Conservation (phyloP, 37 sponge, comb jelly and placozoan genomes). For the Oscarella lobularis region DNA sequence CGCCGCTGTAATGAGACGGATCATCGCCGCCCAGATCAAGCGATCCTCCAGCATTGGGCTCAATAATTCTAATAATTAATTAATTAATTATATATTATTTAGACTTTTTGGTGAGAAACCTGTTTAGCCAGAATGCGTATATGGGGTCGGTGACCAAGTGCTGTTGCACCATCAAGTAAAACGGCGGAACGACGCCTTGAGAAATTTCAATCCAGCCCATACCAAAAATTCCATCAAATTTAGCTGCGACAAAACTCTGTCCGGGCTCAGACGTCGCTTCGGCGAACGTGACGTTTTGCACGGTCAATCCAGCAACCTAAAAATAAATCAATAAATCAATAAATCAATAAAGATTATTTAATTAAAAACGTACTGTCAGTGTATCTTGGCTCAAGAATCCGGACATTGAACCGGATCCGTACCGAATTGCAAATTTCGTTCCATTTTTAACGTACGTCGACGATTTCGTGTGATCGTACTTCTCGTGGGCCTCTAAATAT, state of each 20-base stretch:
- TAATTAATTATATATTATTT: background rate
- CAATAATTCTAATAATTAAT: background rate
- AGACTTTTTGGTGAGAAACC: constrained; percentile 26
- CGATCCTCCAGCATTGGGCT: constrained; percentile 54
- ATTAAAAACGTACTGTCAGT: constrained; percentile 62
- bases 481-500: constrained; percentile 20
- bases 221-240: constrained; percentile 97
- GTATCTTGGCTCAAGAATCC: constrained; percentile 78
- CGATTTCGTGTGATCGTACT: constrained; percentile 17
- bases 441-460: constrained; percentile 72
- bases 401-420: constrained; percentile 66
- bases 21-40: constrained; percentile 76
- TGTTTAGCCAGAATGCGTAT: constrained; percentile 81
- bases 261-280: constrained; percentile 79
- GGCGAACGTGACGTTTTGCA: constrained; percentile 65
- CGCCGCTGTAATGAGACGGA: constrained; percentile 49
- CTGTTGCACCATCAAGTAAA: constrained; percentile 74
- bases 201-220: constrained; percentile 76
- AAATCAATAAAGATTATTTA: no score
- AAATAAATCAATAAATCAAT: constrained; percentile 4
- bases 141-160: constrained; percentile 46
- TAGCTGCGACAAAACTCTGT: constrained; percentile 65
- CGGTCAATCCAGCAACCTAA: constrained; percentile 57
- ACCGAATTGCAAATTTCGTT: constrained; percentile 52
- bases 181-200: constrained; percentile 63